Percentiles rank a stretch among this genome's conserved stretches.
Conservation (phyloP, 2,797 vertebrate genomes). For the Glossophaga mutica region DNA sequence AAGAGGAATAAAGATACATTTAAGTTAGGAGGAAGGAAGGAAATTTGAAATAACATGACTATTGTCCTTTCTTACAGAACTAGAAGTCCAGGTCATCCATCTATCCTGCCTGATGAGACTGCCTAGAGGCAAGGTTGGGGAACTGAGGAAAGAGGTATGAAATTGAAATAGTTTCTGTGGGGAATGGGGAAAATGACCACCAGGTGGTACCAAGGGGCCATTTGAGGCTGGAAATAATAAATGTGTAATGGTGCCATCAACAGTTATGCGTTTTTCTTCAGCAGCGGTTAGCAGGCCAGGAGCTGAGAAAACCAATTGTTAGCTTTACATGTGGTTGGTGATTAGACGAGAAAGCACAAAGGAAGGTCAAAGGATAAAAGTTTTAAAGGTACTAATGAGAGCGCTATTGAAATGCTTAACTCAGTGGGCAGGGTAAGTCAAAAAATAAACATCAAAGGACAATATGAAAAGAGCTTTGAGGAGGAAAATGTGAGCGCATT, state of each 20-base stretch:
- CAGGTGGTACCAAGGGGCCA: neutral
- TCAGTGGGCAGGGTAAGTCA: neutral
- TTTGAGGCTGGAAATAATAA: slow-evolving; percentile 2
- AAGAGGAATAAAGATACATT: slow-evolving; percentile 7
- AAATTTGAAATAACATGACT: neutral
- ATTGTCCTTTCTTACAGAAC: neutral
- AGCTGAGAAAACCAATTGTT: slow-evolving; percentile 14
- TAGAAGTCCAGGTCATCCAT: neutral
- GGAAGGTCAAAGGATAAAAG: neutral
- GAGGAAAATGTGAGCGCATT: neutral
- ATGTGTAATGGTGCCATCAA: neutral
- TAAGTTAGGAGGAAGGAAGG: neutral
- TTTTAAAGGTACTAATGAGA: neutral
- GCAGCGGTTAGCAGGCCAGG: neutral
- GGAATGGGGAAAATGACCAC: neutral
- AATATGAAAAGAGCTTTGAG: neutral
- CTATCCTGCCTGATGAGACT: neutral
- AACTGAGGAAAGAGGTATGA: neutral
- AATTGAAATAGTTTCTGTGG: neutral
- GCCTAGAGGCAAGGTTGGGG: neutral
- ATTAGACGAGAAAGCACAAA: neutral
- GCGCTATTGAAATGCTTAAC: neutral
- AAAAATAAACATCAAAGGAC: slow-evolving; percentile 23
- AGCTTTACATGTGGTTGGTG: neutral
- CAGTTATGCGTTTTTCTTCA: neutral